Base-by-base conservation (phyloP, 2,113 vertebrate genomes). In the Pholis gunnellus region DNA sequence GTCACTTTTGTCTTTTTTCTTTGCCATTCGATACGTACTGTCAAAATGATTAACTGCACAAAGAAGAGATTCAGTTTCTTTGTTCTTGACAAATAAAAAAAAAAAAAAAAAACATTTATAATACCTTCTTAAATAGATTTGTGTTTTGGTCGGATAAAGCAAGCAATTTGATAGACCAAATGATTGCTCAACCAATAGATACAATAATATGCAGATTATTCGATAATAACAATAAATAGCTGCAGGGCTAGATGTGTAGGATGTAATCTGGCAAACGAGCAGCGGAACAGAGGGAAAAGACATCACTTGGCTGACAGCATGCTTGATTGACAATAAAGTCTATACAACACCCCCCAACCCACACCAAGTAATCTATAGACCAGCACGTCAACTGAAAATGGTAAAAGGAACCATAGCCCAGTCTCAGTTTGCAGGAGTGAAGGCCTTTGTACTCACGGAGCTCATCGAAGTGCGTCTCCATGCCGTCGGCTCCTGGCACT, bases 391-490 rank as follows among this genome's bases (percentile, higher is more conserved):
- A 42, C n/a, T 48, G 44, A 17, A 54, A 57, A 78, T 10, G 18
- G 22, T 40, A 56, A 52, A 29, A 34, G 27, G 7, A 67, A 50
- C 48, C 59, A 0, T 63, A 75, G 68, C 38, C 14, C 25, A 14
- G 34, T 38, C n/a, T 57, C 40, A 44, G 14, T 66, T 10, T 67
- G n/a, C 65, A 20, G 42, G 15, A 5, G 27, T 29, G 17, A 57
- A 60, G 67, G n/a, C 44, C 2, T 70, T 64, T 60, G 38, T 80
- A 95, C 98, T 97, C 93, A 99, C 98, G 96, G 72, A 99, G 97
- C 91, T 99, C 98, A 0, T 99, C 97, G 0, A 99, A 99, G 88
- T 99, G 97, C 0, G 98, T 99, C 91, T 99, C 98, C 0, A 99
- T 98, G 72, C 98, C 98, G 0, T 99, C 98, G 0, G 96, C 95